phyloP scores from a whole-genome alignment of 2,888 invertebrate species.

The Scotopteryx bipunctaria region DNA sequence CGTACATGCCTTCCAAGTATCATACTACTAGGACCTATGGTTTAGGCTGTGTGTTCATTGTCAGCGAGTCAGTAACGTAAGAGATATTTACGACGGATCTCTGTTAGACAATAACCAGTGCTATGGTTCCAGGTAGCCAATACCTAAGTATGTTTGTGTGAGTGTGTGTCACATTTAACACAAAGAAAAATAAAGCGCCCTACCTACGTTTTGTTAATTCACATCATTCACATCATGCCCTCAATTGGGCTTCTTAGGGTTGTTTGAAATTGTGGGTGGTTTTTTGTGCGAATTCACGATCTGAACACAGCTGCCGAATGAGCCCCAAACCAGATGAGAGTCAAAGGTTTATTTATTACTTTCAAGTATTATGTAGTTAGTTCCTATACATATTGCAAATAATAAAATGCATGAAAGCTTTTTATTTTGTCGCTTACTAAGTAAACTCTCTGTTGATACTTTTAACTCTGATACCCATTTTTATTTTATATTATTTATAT shows the following conservation, averaged over 20 bases:
- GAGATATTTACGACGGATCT: too few relatives aligned
- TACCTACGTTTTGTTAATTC: constrained; percentile 48
- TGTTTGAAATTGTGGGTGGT: constrained; percentile 42
- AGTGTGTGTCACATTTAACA: constrained; percentile 14
- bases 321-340: constrained; percentile 57
- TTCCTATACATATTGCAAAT: too few relatives aligned
- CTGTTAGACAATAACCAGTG: neutral
- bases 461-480: too few relatives aligned
- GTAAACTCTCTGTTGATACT: too few relatives aligned
- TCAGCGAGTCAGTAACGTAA: too few relatives aligned
- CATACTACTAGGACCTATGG: too few relatives aligned
- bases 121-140: constrained; percentile 9
- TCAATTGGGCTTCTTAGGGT: constrained; percentile 53
- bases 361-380: neutral
- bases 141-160: constrained; percentile 7
- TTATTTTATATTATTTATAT: too few relatives aligned
- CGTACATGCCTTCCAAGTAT: too few relatives aligned
- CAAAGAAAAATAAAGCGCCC: constrained; percentile 43
- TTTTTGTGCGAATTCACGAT: constrained; percentile 44
- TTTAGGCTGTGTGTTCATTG: too few relatives aligned
- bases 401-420: too few relatives aligned
- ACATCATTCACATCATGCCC: constrained; percentile 53
- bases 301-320: constrained; percentile 55
- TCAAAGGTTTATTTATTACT: constrained; percentile 26
- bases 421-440: too few relatives aligned